Evolutionary conservation across 2,888 invertebrate species (phyloP), one percentile per base, ranked within the genome.

Genomic region (Xestobium rufovillosum): DNA sequence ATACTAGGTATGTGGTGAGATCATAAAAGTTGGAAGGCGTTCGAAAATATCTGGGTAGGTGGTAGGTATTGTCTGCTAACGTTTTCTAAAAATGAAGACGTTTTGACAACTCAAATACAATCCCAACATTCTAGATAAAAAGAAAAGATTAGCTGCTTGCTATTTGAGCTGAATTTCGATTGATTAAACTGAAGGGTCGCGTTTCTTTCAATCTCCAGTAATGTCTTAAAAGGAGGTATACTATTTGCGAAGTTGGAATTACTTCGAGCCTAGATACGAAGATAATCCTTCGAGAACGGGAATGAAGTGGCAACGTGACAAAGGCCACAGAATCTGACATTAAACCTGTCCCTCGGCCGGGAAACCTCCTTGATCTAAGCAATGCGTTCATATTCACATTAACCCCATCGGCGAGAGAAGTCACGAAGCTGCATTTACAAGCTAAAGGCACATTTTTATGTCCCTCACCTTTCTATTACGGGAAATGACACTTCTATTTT

Each of bases 291-390:
- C 26, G 39, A 36, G 36, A 39, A 34, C 40, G 47, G 50, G 53
- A 55, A 51, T 51, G 52, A 51, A 53, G 52, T 52, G 51, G 48
- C 53, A 55, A 54, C 53, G 51, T 50, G 51, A 48, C 49, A 48
- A 45, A 42, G 46, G 50, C 49, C 52, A 43, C 55, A 51, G 44
- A 50, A 50, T 52, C 50, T 46, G 44, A 45, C 49, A 48, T 49
- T 45, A 49, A 48, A 44, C 48, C 45, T 50, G 47, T 51, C 49
- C 48, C 43, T 31, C 37, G 46, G 48, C 42, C 41, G n/a, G n/a
- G n/a, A n/a, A n/a, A n/a, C n/a, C n/a, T n/a, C n/a, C n/a, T n/a
- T n/a, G n/a, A n/a, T n/a, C n/a, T n/a, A n/a, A n/a, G n/a, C n/a
- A n/a, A n/a, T n/a, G n/a, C 36, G 33, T 40, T 40, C 47, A 27